Percentiles rank a stretch among this genome's conserved stretches.
These are phyloP conservation scores for Dendrophyllia cribrosa DNA, from an alignment of 64 coral and sea anemone species.

Conservation along the genomic window DNA sequence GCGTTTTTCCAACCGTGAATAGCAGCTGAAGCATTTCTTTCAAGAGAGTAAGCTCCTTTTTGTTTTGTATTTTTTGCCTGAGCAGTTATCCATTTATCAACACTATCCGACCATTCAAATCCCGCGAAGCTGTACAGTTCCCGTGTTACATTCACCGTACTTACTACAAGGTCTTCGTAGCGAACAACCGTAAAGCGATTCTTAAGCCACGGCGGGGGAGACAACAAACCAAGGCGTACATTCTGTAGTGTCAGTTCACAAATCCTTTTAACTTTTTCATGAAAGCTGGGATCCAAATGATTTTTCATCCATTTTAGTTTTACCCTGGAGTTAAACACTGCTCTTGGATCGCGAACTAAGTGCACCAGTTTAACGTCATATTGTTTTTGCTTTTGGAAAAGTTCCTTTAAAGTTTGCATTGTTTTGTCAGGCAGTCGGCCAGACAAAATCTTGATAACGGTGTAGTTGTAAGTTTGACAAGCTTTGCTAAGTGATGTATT, in stretches of 20 bases:
- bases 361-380: constrained; percentile 3
- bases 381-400: background rate
- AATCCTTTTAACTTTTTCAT: background rate
- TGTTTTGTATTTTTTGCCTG: background rate
- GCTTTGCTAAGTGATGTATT: background rate
- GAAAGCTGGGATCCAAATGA: constrained; percentile 1
- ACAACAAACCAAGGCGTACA: background rate
- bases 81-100: constrained; percentile 18
- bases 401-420: background rate
- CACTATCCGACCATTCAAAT: background rate
- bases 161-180: constrained; percentile 5
- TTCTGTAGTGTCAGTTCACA: constrained; percentile 3
- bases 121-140: constrained; percentile 5
- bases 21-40: constrained; percentile 5
- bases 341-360: constrained; percentile 29
- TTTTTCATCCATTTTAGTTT: constrained; percentile 4
- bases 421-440: background rate
- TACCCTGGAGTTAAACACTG: constrained; percentile 6
- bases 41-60: background rate
- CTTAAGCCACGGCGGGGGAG: background rate
- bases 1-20: constrained; percentile 33
- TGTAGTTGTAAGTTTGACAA: constrained; percentile 2
- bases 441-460: constrained; percentile 22
- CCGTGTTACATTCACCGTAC: background rate
- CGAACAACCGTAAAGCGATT: constrained; percentile 21